Evolutionary conservation across 2,888 invertebrate genomes (phyloP), one percentile per base, ranked within the genome.

Genomic region (Cephus runcator): DNA sequence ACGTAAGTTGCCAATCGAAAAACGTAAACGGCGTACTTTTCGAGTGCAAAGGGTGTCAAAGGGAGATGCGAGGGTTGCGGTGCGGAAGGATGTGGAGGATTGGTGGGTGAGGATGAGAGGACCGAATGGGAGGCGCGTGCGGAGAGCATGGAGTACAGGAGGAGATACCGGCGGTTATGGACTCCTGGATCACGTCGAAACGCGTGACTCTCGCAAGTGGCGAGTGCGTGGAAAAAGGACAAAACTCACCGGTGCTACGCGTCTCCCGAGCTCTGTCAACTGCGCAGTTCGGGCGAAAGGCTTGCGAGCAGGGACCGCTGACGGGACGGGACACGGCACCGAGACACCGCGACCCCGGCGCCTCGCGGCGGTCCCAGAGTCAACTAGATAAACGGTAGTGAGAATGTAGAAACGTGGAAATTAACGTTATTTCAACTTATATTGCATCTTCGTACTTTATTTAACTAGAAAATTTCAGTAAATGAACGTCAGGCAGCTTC

Each of bases 231-330:
- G 56, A 56, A 80, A 81, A 75, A 79, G 75, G 76, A 77, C 82
- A 73, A 84, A 86, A 90, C 90, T 90, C 84, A 90, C 90, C 90
- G 88, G 88, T 88, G 84, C 84, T 85, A 84, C 87, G 83, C 87
- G 88, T 88, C 84, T 86, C 85, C 84, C 82, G 85, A 85, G 85
- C 85, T 83, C 83, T 86, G 85, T 86, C 87, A 90, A 90, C 89
- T 90, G 90, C 90, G 90, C 90, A 90, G 89, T 90, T 88, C 86
- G 81, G 83, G 82, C 85, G 84, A 85, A 84, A 87, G 85, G 83
- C 82, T 83, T 75, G 75, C 69, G 77, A 76, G 81, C 82, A 89
- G 87, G 87, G 85, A 87, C 87, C 87, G 87, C 84, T 84, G 81
- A 79, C 79, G 75, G 56, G 81, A 79, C 79, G 75, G 56, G 80